Base-by-base conservation (phyloP, 2,113 vertebrate genomes). In the Psittacara wagleri region DNA sequence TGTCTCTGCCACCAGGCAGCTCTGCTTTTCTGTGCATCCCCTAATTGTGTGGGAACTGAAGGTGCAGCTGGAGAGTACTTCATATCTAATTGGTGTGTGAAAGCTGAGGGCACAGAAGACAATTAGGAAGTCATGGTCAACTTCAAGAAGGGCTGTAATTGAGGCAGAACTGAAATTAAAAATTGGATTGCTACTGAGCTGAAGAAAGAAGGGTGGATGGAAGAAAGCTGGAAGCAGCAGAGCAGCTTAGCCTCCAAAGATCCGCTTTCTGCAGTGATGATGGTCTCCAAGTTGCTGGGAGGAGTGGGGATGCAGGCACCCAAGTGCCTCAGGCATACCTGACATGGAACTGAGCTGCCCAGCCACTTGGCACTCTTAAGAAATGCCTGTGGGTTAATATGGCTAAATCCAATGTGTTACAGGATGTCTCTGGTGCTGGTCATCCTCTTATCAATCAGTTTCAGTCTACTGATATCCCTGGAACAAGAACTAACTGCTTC, bases 21-120 rank as follows among this genome's bases (percentile, higher is more conserved):
- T 59, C 74, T 72, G 86, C 91, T 95, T 95, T 73, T 49, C 81
- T 75, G 17, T 46, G 57, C 54, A 35, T 93, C 66, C 83, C 54
- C 44, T 93, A 81, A 91, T 86, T 88, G 90, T n/a, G 68, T 79
- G 92, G 81, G 92, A 92, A 76, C 83, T 28, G 55, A 76, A 92
- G 83, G 92, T 86, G 77, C 80, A 85, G 73, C 92, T 92, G 88
- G 86, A 91, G 80, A 96, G 57, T 43, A 20, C 66, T 92, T 89
- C 52, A 3, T 25, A 5, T 43, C 74, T 90, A 92, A 94, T 72
- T 92, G 92, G 77, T 22, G 41, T 91, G 90, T 88, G 86, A 94
- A 93, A 84, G 80, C 83, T 86, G 80, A 84, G 88, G 83, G 64
- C 77, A 93, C 77, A 66, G 51, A 92, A 93, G 86, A 91, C 91